A percentile compares a stretch with the other conserved stretches of the same genome.
phyloP scores from a whole-genome alignment of 2,797 vertebrate genomes.

The Pteronotus mesoamericanus region DNA sequence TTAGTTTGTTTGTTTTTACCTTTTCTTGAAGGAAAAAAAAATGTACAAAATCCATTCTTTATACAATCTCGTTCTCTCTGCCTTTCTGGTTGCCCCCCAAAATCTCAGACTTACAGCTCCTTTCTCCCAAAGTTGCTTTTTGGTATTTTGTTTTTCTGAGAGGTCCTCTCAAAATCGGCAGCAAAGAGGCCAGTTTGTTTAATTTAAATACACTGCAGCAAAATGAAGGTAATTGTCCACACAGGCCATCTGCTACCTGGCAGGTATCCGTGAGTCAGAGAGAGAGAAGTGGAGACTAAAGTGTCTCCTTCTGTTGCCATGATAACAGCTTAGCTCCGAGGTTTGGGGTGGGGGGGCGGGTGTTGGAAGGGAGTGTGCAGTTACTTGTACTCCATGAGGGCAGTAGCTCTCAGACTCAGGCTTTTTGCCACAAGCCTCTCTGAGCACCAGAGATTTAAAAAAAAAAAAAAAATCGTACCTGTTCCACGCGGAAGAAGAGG shows the following conservation, averaged over 20 bases:
- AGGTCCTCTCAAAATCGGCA: conserved; percentile 41
- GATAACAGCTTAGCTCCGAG: conserved; percentile 49
- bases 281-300: conserved; percentile 68
- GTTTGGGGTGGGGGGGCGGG: background rate
- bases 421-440: conserved; percentile 23
- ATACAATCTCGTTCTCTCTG: background rate
- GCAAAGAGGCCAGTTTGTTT: conserved; percentile 52
- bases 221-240: conserved; percentile 63
- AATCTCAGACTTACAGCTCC: background rate
- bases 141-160: conserved; percentile 6
- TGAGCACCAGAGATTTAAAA: background rate
- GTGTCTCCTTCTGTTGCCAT: conserved; percentile 75
- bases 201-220: conserved; percentile 52
- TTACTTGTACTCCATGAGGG: conserved; percentile 39
- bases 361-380: background rate
- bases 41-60: background rate
- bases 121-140: background rate
- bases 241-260: conserved; percentile 86
- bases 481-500: background rate
- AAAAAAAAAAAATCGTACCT: background rate
- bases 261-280: conserved; percentile 80
- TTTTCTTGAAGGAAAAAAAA: background rate
- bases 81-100: background rate
- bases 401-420: conserved; percentile 24
- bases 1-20: background rate